phyloP scores from a whole-genome alignment of 92 coral and sea anemone genomes.

The Hydrozoanthus gracilis region DNA sequence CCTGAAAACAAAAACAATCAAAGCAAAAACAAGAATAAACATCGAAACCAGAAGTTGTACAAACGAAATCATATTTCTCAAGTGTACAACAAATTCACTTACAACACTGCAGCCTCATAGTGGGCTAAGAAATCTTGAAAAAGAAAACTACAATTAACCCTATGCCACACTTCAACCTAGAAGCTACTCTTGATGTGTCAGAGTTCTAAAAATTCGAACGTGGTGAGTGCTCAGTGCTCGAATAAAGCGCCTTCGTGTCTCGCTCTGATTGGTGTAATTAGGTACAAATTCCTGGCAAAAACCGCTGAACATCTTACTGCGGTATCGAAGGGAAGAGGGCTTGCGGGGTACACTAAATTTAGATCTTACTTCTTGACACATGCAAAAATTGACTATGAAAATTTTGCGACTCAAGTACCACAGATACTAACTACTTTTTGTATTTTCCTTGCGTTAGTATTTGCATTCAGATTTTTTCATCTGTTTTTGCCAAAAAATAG shows the following conservation, averaged over 20 bases:
- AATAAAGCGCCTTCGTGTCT: conserved; percentile 94
- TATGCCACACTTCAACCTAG: neutral
- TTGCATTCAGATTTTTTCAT: too few relatives aligned
- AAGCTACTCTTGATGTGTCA: neutral
- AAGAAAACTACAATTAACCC: conserved; percentile 27
- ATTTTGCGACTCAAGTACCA: neutral
- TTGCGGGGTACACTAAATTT: neutral
- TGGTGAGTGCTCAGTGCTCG: conserved; percentile 59
- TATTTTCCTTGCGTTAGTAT: too few relatives aligned
- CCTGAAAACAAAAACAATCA: conserved; percentile 61
- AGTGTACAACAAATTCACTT: conserved; percentile 11
- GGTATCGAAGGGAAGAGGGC: conserved; percentile 36
- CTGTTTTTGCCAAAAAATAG: neutral
- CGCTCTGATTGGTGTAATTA: conserved; percentile 85
- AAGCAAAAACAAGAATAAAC: neutral
- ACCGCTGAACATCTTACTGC: conserved; percentile 58
- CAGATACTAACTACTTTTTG: neutral
- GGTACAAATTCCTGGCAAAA: conserved; percentile 31
- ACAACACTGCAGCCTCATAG: conserved; percentile 62
- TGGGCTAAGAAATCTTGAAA: conserved; percentile 10
- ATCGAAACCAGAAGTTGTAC: neutral
- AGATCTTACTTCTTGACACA: neutral
- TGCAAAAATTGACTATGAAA: neutral
- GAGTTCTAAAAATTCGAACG: conserved; percentile 26
- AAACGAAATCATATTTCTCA: neutral